Evolutionary conservation across 2,888 invertebrate genomes (phyloP).

Genomic region (Scaptomyza cyrtandrae): DNA sequence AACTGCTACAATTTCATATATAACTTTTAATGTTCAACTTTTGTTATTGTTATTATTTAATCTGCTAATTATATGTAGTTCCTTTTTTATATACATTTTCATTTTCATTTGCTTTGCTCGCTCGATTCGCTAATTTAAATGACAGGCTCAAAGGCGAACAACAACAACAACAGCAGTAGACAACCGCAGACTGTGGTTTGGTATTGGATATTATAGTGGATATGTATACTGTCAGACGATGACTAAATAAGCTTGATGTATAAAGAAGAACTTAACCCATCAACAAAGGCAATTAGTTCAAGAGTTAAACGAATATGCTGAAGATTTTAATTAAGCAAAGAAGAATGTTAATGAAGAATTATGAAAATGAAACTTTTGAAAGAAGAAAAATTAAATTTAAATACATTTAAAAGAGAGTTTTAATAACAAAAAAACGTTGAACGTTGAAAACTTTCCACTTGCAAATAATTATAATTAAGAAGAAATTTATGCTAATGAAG

Average conservation of each 20-base stretch:
- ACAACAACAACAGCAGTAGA: slow-evolving; percentile 26
- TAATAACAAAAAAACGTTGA: too few relatives aligned
- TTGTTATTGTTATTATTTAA: slow-evolving; percentile 10
- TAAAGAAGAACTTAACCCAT: background rate
- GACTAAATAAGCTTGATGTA: slow-evolving; percentile 28
- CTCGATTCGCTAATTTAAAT: slow-evolving; percentile 47
- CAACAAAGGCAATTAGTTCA: slow-evolving; percentile 23
- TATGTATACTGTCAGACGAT: slow-evolving; percentile 6
- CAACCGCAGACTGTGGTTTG: background rate
- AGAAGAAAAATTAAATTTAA: too few relatives aligned
- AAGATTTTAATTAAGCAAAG: slow-evolving; percentile 6
- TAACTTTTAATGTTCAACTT: background rate
- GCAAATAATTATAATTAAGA: too few relatives aligned
- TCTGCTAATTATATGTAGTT: slow-evolving; percentile 43
- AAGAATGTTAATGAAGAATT: background rate
- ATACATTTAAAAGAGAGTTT: too few relatives aligned
- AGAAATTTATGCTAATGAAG: too few relatives aligned
- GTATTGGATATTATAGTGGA: background rate
- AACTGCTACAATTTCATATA: background rate
- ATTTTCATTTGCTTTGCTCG: slow-evolving; percentile 3
- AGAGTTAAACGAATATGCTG: background rate
- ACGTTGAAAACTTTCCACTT: too few relatives aligned
- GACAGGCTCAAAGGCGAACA: slow-evolving; percentile 51
- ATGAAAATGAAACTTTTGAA: background rate
- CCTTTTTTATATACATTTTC: slow-evolving; percentile 7